These are phyloP conservation scores for Acrocephalus scirpaceus DNA, from an alignment of 2,797 vertebrate species.

Conservation along the genomic window DNA sequence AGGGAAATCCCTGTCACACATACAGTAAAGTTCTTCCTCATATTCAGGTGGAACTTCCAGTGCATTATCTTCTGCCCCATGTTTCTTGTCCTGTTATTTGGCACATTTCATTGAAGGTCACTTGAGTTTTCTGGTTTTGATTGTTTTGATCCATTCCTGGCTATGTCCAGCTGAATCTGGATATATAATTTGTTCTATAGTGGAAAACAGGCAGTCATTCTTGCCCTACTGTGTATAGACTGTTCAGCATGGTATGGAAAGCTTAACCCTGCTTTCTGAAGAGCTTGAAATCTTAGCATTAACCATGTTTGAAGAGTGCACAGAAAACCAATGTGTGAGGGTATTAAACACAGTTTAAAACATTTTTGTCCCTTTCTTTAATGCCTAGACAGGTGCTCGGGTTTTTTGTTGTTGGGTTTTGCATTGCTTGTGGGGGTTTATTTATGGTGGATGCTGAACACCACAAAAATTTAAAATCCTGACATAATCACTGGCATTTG, in stretches of 20 bases:
- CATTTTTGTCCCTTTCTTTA: background rate
- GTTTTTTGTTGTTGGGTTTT: background rate
- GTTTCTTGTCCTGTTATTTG: background rate
- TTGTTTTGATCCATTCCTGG: background rate
- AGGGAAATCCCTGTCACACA: background rate
- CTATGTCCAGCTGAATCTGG: background rate
- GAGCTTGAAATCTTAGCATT: background rate
- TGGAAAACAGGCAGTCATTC: background rate
- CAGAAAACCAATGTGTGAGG: background rate
- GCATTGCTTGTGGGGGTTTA: background rate
- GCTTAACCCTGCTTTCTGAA: background rate
- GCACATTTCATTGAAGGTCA: background rate
- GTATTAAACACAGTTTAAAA: background rate
- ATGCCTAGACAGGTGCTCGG: background rate
- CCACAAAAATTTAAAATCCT: background rate
- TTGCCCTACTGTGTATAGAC: background rate
- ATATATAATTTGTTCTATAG: background rate
- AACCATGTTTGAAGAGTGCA: background rate
- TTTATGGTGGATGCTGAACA: background rate
- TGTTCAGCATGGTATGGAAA: background rate
- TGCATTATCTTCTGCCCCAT: accelerated
- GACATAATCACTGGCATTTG: background rate
- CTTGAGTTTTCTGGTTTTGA: background rate
- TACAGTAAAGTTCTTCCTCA: background rate
- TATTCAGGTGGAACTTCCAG: background rate